These are phyloP conservation scores for Lepus americanus DNA, from an alignment of 2,113 vertebrate genomes.

Conservation along the genomic window DNA sequence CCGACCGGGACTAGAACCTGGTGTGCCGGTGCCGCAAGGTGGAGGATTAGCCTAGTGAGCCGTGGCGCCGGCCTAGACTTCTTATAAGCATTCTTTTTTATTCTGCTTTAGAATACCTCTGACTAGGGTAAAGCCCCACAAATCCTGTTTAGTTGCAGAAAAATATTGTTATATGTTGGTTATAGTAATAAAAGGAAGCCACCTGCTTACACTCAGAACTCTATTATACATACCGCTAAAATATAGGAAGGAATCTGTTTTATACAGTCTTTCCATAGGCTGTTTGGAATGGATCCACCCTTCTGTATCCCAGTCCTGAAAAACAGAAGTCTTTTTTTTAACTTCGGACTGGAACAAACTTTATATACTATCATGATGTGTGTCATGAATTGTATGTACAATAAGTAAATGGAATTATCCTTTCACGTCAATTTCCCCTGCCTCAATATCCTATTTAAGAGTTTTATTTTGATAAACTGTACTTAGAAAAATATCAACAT, in stretches of 20 bases:
- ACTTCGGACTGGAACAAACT: neutral
- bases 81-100: neutral
- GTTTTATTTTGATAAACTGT: neutral
- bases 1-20: too few species aligned
- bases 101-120: neutral
- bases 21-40: too few species aligned
- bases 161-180: neutral
- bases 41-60: too few species aligned
- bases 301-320: neutral
- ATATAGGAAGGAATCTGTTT: neutral
- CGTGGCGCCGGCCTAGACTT: neutral
- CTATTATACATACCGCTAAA: slow-evolving; percentile 10
- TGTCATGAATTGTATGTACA: neutral
- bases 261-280: neutral
- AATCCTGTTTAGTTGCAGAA: neutral
- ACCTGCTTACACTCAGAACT: neutral
- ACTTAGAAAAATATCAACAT: neutral
- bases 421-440: slow-evolving; percentile 3
- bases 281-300: neutral
- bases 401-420: slow-evolving; percentile 5
- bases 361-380: neutral
- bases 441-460: slow-evolving; percentile 21
- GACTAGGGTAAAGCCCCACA: neutral
- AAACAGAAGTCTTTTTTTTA: slow-evolving; percentile 18
- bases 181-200: slow-evolving; percentile 25